phyloP scores from a whole-genome alignment of 1,140 invertebrate genomes.

The Akabosia matsudoensis region DNA sequence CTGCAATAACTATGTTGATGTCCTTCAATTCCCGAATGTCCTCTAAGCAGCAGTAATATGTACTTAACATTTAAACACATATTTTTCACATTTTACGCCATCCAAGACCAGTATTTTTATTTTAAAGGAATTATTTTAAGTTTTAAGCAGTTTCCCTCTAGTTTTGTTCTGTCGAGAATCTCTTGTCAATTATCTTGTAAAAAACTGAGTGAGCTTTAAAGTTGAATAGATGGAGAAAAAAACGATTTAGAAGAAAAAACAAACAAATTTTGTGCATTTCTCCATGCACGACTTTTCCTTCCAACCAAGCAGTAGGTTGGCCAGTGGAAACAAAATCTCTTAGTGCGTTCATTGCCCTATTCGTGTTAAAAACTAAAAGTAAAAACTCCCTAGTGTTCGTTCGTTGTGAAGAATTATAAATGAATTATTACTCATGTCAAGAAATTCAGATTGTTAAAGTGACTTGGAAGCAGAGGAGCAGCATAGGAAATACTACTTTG shows the following conservation, averaged over 20 bases:
- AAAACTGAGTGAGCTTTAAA: slow-evolving; percentile 8
- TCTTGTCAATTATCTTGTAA: slow-evolving; percentile 5
- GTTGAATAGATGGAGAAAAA: not conserved
- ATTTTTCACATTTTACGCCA: not conserved
- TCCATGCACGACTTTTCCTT: not conserved
- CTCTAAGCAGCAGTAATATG: too few species aligned
- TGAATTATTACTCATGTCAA: too few species aligned
- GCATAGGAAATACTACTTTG: too few species aligned
- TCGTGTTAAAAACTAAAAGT: not conserved
- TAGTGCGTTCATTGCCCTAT: not conserved
- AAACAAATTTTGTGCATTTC: not conserved
- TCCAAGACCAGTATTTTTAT: slow-evolving; percentile 16
- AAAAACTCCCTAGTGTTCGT: not conserved
- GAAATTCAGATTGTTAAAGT: too few species aligned
- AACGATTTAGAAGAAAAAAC: not conserved
- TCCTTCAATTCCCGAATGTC: too few species aligned
- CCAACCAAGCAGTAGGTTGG: not conserved
- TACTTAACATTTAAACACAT: too few species aligned
- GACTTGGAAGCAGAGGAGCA: too few species aligned
- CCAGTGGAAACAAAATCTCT: not conserved
- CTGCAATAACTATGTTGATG: too few species aligned
- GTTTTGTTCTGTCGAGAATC: not conserved
- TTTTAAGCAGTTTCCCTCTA: not conserved
- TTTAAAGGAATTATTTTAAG: not conserved
- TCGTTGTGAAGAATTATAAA: not conserved